A percentile compares a stretch with the other conserved stretches of the same genome.
Evolutionary conservation across 2,113 vertebrate genomes (phyloP).

Genomic region (Girardinichthys multiradiatus): DNA sequence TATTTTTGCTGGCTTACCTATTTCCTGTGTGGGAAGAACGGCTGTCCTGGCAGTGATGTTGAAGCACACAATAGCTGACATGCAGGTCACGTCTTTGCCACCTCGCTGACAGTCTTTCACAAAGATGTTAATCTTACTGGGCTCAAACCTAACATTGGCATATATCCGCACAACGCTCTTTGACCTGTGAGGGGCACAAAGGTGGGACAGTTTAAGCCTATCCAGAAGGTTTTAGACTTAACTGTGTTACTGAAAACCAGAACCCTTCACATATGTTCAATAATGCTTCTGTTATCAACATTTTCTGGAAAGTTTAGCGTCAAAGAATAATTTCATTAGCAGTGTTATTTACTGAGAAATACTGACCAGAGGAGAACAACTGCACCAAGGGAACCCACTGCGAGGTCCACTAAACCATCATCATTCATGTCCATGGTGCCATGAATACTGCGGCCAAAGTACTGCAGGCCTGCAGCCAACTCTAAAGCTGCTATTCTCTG

Average conservation of each 20-base stretch:
- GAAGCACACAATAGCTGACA: slow-evolving; percentile 91
- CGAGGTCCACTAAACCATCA: slow-evolving; percentile 90
- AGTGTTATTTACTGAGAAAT: neutral
- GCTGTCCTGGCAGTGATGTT: slow-evolving; percentile 86
- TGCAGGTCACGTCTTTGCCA: slow-evolving; percentile 92
- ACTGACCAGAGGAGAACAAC: slow-evolving; percentile 93
- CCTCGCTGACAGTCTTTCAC: slow-evolving; percentile 91
- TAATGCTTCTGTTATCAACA: neutral
- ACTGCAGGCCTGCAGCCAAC: slow-evolving; percentile 84
- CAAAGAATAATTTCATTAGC: neutral
- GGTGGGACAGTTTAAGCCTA: neutral
- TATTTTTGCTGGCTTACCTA: slow-evolving; percentile 83
- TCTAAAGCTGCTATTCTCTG: slow-evolving; percentile 88
- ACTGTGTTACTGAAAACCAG: neutral
- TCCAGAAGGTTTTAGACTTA: neutral
- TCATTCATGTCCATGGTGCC: slow-evolving; percentile 93
- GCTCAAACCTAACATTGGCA: slow-evolving; percentile 87
- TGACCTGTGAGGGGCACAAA: slow-evolving; percentile 81
- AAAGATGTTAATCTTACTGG: slow-evolving; percentile 94
- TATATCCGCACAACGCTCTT: slow-evolving; percentile 89
- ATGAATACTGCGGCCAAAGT: slow-evolving; percentile 95
- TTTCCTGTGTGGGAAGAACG: slow-evolving; percentile 78
- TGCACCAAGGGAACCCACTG: slow-evolving; percentile 90
- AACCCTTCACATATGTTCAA: neutral
- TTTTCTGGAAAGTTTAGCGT: neutral